Evolutionary conservation across 2,888 invertebrate genomes (phyloP), one percentile per base, ranked within the genome.

Genomic region (Dendrolimus houi): DNA sequence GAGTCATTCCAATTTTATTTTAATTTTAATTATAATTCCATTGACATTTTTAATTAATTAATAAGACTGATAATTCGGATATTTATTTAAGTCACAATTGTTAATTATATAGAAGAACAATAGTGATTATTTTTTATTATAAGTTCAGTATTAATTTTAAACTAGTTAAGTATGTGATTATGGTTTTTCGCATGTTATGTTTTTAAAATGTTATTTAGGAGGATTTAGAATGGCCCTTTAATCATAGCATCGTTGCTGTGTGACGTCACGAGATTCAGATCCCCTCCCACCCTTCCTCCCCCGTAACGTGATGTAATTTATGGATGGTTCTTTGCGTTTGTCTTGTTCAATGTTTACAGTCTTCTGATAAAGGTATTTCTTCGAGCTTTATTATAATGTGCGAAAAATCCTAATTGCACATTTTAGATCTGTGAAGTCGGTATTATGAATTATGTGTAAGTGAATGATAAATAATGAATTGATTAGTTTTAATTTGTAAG

Each of bases 401-500:
- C 14, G 14, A 14, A 58, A 47, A 52, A 54, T 54, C 56, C 56
- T 60, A 56, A 40, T 61, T 53, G 56, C 29, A 54, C 53, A 60
- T 53, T 53, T 29, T 52, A 42, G 41, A 54, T 55, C 9, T 41
- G 41, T 59, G 58, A 55, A 52, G 42, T 56, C 55, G 54, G 57
- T 64, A 60, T 57, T 63, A 67, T 67, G 62, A 61, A 66, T 65
- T 70, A 59, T 59, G 66, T 70, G 69, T 71, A 72, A 70, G 68
- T 67, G 58, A 63, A 69, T 71, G 71, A 70, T 64, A 60, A 62
- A 62, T 66, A 61, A 58, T 70, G 67, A 63, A 64, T 74, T 76
- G 74, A 72, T 72, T 68, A 67, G 72, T 65, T 62, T 59, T 65
- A 60, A 57, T 64, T 66, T 64, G 68, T 66, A 69, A 63, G 59